Base-by-base conservation (phyloP, 1,140 invertebrate genomes). In the Bursaphelenchus mucronatus region DNA sequence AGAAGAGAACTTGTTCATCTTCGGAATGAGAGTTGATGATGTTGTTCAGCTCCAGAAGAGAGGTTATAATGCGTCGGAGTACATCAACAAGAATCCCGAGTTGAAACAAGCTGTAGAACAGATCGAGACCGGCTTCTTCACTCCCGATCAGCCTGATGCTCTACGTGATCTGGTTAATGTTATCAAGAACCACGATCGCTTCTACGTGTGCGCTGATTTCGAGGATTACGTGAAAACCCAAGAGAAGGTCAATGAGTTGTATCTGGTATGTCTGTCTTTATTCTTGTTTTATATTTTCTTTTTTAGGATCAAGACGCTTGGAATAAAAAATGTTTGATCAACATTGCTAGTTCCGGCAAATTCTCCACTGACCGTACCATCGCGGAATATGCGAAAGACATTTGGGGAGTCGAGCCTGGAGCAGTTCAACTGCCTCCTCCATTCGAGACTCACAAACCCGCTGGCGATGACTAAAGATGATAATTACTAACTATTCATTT, bases 1-100 rank as follows among this genome's bases (percentile, higher is more conserved):
- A 0, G 82, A 86, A n/a, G 90, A 97, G 2, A 98, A 99, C 82
- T 92, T 99, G 69, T 99, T 99, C 84, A 97, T 99, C 79, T 99
- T 99, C 82, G 96, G 96, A 64, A 94, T 96, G 91, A 90, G 86
- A 13, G 91, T 93, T 0, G 88, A 93, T 0, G 89, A 96, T 84
- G 94, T 97, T 1, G 88, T 91, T 74, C 87, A 82, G 0, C 83
- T 94, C 6, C 87, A 90, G 78, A 84, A 80, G 92, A 92, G 61
- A 84, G 63, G 66, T 19, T 98, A 99, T 84, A 91, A 96, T 81
- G 90, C 94, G 1, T 88, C 88, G 69, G 88, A 91, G 70, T 98
- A 93, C 82, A 97, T 97, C 84, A 89, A 94, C 71, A 85, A 85
- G 67, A 90, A 90, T 82, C 87, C 89, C 1, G 94, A 97, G 82